Conservation (phyloP, 2,888 invertebrate genomes). For the Parnassius smintheus region DNA sequence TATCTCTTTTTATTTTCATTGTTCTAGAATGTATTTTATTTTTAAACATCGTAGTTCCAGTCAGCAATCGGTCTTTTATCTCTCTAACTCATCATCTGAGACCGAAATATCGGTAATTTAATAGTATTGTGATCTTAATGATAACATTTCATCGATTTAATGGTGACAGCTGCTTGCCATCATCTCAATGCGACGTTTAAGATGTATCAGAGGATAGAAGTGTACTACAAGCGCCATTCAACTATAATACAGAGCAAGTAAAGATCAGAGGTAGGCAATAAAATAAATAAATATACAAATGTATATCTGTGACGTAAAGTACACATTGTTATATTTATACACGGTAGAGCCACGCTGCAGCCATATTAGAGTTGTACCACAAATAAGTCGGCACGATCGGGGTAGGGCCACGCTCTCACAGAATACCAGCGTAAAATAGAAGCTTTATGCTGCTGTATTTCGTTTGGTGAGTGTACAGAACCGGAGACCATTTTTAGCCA, state of each 20-base stretch:
- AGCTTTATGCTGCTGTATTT: no score
- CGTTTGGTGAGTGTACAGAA: no score
- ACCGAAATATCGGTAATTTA: conserved; percentile 13
- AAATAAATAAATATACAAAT: neutral
- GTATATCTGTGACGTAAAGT: neutral
- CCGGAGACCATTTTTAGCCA: no score
- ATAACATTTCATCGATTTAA: conserved; percentile 15
- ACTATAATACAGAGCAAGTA: conserved; percentile 19
- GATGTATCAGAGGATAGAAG: conserved; percentile 13
- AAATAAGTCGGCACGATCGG: no score
- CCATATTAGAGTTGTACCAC: no score
- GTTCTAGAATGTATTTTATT: no score
- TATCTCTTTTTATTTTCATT: no score
- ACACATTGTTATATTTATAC: neutral
- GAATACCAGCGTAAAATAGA: no score
- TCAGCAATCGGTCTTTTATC: neutral
- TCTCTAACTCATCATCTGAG: neutral
- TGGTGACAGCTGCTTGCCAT: conserved; percentile 22
- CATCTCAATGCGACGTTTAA: conserved; percentile 9
- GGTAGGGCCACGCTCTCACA: no score
- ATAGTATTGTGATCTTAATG: conserved; percentile 11
- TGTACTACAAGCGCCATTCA: conserved; percentile 21
- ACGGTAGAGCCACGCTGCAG: no score
- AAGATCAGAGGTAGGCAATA: conserved; percentile 7
- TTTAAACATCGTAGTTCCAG: neutral